A percentile compares a stretch with the other conserved stretches of the same genome.
Evolutionary conservation across 2,113 vertebrate species (phyloP).

Genomic region (Anthoscopus minutus): DNA sequence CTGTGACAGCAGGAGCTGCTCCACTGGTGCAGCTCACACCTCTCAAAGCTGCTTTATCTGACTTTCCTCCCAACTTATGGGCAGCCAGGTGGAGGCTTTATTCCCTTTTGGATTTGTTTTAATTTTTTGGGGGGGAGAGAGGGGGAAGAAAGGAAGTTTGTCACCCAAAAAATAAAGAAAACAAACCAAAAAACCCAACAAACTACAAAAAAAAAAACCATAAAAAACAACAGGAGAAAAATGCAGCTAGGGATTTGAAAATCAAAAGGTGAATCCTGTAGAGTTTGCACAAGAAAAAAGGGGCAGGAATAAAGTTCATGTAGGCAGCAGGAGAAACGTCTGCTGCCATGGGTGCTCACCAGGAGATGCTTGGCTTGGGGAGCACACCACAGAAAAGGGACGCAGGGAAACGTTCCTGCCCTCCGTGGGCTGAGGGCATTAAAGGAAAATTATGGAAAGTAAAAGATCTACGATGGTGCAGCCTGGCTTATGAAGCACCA

Average conservation of each 20-base stretch:
- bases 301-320: fast-evolving
- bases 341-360: fast-evolving
- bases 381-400: fast-evolving
- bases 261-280: neutral
- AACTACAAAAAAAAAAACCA: neutral
- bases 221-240: neutral
- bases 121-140: no score
- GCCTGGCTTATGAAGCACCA: fast-evolving
- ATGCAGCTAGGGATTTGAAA: neutral
- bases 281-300: no score
- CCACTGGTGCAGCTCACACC: neutral
- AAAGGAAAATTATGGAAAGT: neutral
- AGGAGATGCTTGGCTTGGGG: neutral
- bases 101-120: neutral
- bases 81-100: neutral
- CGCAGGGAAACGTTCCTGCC: neutral
- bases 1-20: neutral
- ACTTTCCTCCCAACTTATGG: neutral
- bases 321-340: fast-evolving
- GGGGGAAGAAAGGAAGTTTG: neutral
- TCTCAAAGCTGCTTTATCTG: neutral
- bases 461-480: neutral
- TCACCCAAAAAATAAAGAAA: neutral
- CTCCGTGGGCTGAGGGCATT: neutral
- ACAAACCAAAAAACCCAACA: no score